A percentile compares a stretch with the other conserved stretches of the same genome.
Conservation (phyloP, 2,113 vertebrate species). For the Pygoscelis antarcticus region DNA sequence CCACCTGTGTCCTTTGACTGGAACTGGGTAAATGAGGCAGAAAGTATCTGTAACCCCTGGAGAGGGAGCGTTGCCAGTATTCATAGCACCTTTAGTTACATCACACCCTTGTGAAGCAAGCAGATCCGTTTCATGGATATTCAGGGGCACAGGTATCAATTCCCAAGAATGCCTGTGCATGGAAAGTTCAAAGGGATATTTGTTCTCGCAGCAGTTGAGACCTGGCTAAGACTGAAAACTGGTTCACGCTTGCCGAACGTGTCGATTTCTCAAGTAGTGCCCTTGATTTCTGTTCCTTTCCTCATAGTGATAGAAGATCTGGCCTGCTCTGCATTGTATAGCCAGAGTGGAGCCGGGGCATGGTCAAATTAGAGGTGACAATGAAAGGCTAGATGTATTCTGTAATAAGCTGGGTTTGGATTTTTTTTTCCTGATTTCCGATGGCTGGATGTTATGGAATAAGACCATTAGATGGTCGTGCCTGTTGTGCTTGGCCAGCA, state of each 20-base stretch:
- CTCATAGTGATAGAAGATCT: neutral
- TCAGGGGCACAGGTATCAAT: no score
- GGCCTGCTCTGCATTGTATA: rapidly evolving
- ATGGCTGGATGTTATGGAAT: neutral
- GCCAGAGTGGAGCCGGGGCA: neutral
- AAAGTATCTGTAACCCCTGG: neutral
- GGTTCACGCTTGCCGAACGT: rapidly evolving
- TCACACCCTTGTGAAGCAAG: neutral
- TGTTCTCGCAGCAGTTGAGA: neutral
- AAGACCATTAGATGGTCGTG: neutral
- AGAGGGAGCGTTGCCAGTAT: neutral
- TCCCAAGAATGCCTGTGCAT: neutral
- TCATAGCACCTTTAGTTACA: neutral
- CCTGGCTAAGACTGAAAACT: rapidly evolving
- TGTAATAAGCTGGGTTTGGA: neutral
- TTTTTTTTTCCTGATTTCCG: neutral
- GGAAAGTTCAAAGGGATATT: neutral
- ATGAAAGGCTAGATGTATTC: neutral
- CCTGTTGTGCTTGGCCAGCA: neutral
- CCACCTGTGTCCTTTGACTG: neutral
- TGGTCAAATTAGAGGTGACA: neutral
- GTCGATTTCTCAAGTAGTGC: neutral
- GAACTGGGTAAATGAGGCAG: neutral
- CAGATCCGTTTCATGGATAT: rapidly evolving
- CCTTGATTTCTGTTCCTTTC: neutral